These are phyloP conservation scores for Mobula birostris DNA, from an alignment of 2,113 vertebrate species.

Conservation along the genomic window DNA sequence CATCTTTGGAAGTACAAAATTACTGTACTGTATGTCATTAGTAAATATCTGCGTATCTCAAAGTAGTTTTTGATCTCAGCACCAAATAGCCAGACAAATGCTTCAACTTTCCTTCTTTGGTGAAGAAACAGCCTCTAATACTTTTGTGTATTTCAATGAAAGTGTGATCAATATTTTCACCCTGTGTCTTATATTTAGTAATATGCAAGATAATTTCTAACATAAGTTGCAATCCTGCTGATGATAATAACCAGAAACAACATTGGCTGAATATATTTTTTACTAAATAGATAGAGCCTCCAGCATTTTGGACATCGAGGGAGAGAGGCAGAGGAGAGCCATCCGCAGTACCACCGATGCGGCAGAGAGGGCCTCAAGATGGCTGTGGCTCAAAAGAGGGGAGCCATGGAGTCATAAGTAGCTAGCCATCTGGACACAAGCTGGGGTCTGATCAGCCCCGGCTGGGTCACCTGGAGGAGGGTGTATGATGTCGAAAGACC, in stretches of 20 bases:
- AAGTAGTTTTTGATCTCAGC: background rate
- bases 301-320: too few species aligned
- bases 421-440: too few species aligned
- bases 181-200: background rate
- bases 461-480: too few species aligned
- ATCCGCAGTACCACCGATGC: too few species aligned
- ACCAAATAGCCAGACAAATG: background rate
- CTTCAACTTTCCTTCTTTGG: background rate
- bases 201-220: background rate
- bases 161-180: background rate
- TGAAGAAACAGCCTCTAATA: background rate
- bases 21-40: background rate
- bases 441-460: too few species aligned
- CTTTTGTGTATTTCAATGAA: background rate
- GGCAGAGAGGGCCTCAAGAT: too few species aligned
- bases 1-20: background rate
- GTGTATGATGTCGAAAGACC: too few species aligned
- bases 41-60: background rate
- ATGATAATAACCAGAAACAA: background rate
- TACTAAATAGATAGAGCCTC: background rate
- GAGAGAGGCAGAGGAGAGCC: too few species aligned
- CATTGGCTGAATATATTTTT: background rate
- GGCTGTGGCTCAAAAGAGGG: too few species aligned
- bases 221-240: background rate
- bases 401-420: too few species aligned